Evolutionary conservation across 2,888 invertebrate genomes (phyloP), one percentile per base, ranked within the genome.

Genomic region (Oxyscelio sp.): DNA sequence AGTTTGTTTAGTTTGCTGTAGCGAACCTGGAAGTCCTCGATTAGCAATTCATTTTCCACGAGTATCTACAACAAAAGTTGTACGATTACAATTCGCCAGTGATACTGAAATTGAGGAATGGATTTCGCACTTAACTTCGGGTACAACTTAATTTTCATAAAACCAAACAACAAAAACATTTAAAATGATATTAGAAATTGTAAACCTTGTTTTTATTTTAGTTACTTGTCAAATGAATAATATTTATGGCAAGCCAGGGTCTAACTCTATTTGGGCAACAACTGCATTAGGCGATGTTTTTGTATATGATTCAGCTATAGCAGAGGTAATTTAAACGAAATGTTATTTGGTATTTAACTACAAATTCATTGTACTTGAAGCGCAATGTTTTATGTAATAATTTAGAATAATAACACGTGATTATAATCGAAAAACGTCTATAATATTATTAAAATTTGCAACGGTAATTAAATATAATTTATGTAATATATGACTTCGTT

Each of bases 71-170:
- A 94, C 94, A 27, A 95, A 95, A 74, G 95, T 96, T 6, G 95
- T 98, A 48, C 96, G 96, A 92, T 94, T 98, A 78, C 97, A 97
- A 91, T 98, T 98, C 92, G 95, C 96, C 66, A 96, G 97, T 87
- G 98, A 98, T 94, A 96, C 97, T 84, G 97, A 98, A 94, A 96
- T 98, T 94, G 98, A 98, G 94, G 98, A 98, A 92, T 98, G 98
- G 98, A 96, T 98, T 74, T 96, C 96, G 81, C 96, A 97, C 92
- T 95, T 98, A 88, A 96, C 97, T 13, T 96, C 96, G 85, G 95
- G 95, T 94, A 94, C 92, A 89, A 73, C 19, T 50, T 50, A 4
- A 15, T 15, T 22, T 48, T 15, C 24, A 40, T 17, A 56, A 17
- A 56, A n/a, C 58, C 24, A 27, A 27, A 34, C 34, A 34, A 34